Evolutionary conservation across 2,797 vertebrate species (phyloP), one percentile per base, ranked within the genome.

Genomic region (Harpagifer antarcticus): DNA sequence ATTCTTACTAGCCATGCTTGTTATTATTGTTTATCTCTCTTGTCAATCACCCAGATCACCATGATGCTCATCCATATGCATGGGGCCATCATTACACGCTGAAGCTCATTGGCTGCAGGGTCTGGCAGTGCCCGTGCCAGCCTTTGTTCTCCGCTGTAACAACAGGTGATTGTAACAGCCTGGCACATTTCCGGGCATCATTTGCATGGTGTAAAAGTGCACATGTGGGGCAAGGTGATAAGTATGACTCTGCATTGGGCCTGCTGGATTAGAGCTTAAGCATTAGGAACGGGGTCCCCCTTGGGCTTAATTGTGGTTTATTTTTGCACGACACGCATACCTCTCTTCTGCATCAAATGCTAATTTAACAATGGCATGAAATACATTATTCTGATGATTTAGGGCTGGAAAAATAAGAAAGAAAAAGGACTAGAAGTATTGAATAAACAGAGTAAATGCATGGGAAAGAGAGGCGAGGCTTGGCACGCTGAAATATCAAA

Each of bases 1-100:
- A 78, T 89, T 85, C 67, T 57, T 85, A 84, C 85, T 85, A 78
- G 86, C 88, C 91, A 88, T 84, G 89, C 93, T 94, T 94, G 92
- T 94, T 94, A 93, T 93, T 95, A 92, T 94, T 95, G 91, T 95
- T 94, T 95, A 94, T 95, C 90, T 91, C 88, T 88, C 94, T 93
- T 95, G 94, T 95, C 95, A 95, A 92, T 95, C 94, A 94, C 81
- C 79, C 62, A 59, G 88, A 93, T 92, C 81, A 83, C 86, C 82
- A 20, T 56, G 50, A 57, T 54, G 81, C 84, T 90, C 90, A 94
- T 95, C 88, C 91, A 93, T 95, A 95, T 95, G 91, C 91, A 95
- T 94, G 89, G 20, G 0, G 17, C 80, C 73, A 83, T 93, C 93
- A 92, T 94, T 94, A 93, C 90, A 87, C 70, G 72, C 69, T 81